These are phyloP conservation scores for Thermophis baileyi DNA, from an alignment of 2,113 vertebrate species.

Conservation along the genomic window DNA sequence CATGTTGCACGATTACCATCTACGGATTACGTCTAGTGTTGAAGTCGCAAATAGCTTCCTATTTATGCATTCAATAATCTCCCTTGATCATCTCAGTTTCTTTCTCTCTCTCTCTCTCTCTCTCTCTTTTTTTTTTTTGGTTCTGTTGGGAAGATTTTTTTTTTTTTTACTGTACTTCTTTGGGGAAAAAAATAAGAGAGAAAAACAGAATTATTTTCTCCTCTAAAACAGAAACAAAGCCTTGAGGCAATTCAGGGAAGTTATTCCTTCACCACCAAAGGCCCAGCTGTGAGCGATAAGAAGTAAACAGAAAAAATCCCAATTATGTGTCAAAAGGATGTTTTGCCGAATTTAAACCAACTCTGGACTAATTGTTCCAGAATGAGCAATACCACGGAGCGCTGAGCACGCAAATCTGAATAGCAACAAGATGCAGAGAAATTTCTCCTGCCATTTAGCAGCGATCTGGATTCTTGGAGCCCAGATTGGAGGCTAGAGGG, in stretches of 20 bases:
- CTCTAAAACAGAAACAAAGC: background rate
- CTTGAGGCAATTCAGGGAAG: background rate
- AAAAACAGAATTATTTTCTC: background rate
- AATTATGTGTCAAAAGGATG: background rate
- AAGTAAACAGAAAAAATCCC: background rate
- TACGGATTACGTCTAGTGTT: background rate
- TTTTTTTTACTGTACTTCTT: background rate
- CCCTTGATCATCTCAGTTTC: background rate
- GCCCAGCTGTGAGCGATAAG: background rate
- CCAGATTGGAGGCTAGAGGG: background rate
- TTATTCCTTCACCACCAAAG: background rate
- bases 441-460: background rate
- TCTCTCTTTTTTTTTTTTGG: background rate
- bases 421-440: background rate
- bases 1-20: background rate
- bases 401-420: background rate
- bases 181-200: background rate
- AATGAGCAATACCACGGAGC: background rate
- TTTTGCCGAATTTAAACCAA: background rate
- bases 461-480: background rate
- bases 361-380: background rate
- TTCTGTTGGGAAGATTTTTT: background rate
- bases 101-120: rapidly evolving
- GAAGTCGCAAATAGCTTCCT: background rate
- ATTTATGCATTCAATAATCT: background rate